These are phyloP conservation scores for Gobiocypris rarus DNA, from an alignment of 2,113 vertebrate species.

Conservation along the genomic window DNA sequence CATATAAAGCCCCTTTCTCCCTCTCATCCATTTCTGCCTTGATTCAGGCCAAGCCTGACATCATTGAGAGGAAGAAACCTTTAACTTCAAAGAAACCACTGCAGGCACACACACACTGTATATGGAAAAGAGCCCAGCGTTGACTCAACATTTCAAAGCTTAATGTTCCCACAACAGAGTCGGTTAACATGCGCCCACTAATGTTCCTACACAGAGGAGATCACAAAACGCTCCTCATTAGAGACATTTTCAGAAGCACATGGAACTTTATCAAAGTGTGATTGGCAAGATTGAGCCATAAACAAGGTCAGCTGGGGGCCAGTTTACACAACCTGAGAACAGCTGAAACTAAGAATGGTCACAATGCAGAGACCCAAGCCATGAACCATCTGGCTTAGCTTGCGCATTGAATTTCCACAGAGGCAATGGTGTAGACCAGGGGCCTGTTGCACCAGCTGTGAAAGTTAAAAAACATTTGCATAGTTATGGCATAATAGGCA, in stretches of 20 bases:
- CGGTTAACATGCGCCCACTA: slow-evolving; percentile 30
- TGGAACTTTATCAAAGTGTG: not conserved
- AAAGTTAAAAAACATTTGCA: not conserved
- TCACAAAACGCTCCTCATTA: slow-evolving; percentile 23
- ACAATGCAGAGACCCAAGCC: slow-evolving; percentile 23
- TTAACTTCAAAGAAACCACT: slow-evolving; percentile 58
- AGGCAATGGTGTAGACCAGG: slow-evolving; percentile 5
- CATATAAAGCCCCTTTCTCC: slow-evolving; percentile 53
- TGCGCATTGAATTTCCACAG: slow-evolving; percentile 49
- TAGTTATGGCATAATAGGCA: slow-evolving; percentile 2
- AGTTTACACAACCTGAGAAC: slow-evolving; percentile 13
- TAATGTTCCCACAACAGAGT: slow-evolving; percentile 56
- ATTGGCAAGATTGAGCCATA: not conserved
- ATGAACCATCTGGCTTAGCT: slow-evolving; percentile 10
- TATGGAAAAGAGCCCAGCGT: slow-evolving; percentile 43
- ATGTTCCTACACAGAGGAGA: slow-evolving; percentile 29
- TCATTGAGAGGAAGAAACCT: slow-evolving; percentile 43
- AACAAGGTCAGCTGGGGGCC: not conserved
- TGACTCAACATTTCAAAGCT: slow-evolving; percentile 59
- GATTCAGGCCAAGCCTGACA: slow-evolving; percentile 34
- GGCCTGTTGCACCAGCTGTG: not conserved
- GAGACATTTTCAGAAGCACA: not conserved
- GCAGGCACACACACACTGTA: slow-evolving; percentile 35
- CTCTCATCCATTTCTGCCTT: slow-evolving; percentile 17
- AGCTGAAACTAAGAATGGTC: slow-evolving; percentile 46